A percentile compares a stretch with the other conserved stretches of the same genome.
Conservation (phyloP, 2,113 vertebrate genomes). For the Bos taurus region DNA sequence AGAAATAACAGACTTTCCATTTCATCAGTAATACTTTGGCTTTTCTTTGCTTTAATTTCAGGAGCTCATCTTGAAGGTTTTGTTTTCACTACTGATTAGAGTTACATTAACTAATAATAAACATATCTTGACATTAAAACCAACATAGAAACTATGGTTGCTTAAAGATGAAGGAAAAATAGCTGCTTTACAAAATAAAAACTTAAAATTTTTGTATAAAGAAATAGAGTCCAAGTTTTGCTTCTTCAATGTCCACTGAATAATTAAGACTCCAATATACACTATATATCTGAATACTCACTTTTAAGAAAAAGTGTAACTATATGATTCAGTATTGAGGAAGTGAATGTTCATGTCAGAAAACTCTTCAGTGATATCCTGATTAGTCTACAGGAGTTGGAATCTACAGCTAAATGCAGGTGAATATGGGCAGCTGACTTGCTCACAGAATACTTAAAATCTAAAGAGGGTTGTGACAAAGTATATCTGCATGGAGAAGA, state of each 20-base stretch:
- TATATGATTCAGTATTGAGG: background rate
- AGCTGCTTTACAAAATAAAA: background rate
- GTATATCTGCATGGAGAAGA: background rate
- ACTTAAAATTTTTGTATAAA: background rate
- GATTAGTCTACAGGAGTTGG: too few species aligned
- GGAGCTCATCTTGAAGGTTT: background rate
- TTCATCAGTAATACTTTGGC: background rate
- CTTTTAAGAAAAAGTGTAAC: background rate
- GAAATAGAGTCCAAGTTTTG: background rate
- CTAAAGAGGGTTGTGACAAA: background rate
- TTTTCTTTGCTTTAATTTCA: background rate
- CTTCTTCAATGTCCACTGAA: background rate
- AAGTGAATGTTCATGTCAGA: too few species aligned
- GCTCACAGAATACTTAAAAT: background rate
- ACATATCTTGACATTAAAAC: background rate
- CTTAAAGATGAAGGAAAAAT: background rate
- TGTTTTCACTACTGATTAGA: background rate
- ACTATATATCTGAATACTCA: background rate
- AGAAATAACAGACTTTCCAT: background rate
- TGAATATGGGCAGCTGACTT: background rate
- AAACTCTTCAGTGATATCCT: too few species aligned
- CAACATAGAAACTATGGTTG: background rate
- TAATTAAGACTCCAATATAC: background rate
- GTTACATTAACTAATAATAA: background rate
- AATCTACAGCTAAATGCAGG: background rate